Percentiles rank a stretch among this genome's conserved stretches.
Conservation (phyloP, 1,140 invertebrate species). For the Anastatus disparis region DNA sequence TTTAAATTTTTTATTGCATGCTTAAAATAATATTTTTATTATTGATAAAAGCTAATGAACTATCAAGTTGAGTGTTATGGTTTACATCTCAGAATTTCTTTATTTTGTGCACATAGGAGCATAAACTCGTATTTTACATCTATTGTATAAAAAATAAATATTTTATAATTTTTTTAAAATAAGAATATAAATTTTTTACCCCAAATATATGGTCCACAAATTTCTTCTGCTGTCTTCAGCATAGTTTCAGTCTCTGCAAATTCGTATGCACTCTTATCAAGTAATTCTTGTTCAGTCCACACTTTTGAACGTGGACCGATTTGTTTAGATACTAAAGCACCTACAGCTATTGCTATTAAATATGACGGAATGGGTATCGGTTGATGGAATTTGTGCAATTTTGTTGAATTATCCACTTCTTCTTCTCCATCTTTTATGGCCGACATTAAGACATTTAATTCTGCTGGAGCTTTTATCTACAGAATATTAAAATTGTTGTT, state of each 20-base stretch:
- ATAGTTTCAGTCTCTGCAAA: constrained; percentile 90
- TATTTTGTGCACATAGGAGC: not conserved
- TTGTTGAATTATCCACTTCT: constrained; percentile 57
- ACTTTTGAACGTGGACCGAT: constrained; percentile 84
- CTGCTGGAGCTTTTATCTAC: constrained; percentile 78
- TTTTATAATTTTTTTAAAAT: not conserved
- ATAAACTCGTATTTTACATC: not conserved
- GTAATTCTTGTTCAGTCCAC: constrained; percentile 89
- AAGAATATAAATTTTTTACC: too few species aligned
- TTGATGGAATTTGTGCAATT: constrained; percentile 77
- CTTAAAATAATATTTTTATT: constrained; percentile 1
- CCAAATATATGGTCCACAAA: constrained; percentile 87
- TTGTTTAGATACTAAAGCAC: constrained; percentile 79
- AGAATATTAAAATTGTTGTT: constrained; percentile 27
- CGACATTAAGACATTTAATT: constrained; percentile 90
- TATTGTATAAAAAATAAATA: not conserved
- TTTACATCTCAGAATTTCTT: too few species aligned
- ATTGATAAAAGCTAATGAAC: too few species aligned
- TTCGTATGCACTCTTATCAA: constrained; percentile 87
- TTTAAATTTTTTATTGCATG: not conserved
- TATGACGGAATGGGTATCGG: constrained; percentile 81
- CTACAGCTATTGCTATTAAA: constrained; percentile 88
- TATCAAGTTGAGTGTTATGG: too few species aligned
- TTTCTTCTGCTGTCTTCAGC: constrained; percentile 82
- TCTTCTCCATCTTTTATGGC: constrained; percentile 72